A percentile compares a stretch with the other conserved stretches of the same genome.
Evolutionary conservation across 2,797 vertebrate species (phyloP).

Genomic region (Phylloscopus collybita): DNA sequence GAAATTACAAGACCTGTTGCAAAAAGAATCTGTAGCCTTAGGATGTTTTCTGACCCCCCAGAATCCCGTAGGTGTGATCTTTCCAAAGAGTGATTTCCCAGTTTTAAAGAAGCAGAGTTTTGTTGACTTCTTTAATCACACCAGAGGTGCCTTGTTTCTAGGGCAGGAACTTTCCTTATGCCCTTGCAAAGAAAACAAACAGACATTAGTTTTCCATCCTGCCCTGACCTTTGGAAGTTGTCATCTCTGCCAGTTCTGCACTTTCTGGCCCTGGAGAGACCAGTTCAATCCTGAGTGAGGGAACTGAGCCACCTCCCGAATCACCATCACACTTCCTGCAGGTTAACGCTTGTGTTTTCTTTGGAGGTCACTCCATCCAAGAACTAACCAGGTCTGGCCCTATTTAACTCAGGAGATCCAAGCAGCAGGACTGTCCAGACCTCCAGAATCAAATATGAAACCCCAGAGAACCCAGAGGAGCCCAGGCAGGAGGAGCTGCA

Average conservation of each 20-base stretch:
- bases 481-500: background rate
- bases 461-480: background rate
- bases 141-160: background rate
- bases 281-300: background rate
- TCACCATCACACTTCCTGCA: background rate
- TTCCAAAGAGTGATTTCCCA: background rate
- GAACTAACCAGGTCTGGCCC: background rate
- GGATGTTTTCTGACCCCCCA: background rate
- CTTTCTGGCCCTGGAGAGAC: background rate
- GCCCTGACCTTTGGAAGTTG: conserved; percentile 18
- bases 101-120: background rate
- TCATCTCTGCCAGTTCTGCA: background rate
- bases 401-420: background rate
- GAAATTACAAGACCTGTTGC: background rate
- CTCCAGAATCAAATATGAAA: background rate
- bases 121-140: background rate
- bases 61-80: background rate
- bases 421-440: background rate
- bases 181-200: background rate
- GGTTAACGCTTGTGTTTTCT: conserved; percentile 27
- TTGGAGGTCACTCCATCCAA: conserved; percentile 9
- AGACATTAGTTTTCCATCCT: conserved; percentile 9
- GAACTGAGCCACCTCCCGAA: background rate
- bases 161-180: background rate
- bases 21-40: background rate